These are phyloP conservation scores for Epinephelus fuscoguttatus DNA, from an alignment of 2,113 vertebrate genomes.

Conservation along the genomic window DNA sequence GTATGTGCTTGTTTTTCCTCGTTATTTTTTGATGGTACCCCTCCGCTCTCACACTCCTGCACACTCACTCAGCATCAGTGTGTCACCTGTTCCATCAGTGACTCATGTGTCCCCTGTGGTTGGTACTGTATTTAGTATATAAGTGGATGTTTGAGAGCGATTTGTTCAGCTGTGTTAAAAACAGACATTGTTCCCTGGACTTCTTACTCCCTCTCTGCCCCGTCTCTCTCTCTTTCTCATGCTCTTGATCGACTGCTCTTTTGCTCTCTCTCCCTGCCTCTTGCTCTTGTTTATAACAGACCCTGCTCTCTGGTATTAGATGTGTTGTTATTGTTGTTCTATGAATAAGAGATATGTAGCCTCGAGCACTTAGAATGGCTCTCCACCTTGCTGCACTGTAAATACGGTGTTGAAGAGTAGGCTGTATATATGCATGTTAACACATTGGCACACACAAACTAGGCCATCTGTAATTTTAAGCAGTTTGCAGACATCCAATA, in stretches of 20 bases:
- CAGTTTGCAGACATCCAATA: conserved; percentile 21
- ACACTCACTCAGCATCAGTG: conserved; percentile 34
- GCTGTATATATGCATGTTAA: conserved; percentile 33
- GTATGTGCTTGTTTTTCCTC: background rate
- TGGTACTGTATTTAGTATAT: conserved; percentile 16
- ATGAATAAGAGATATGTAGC: conserved; percentile 68
- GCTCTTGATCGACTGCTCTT: background rate
- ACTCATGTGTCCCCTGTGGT: conserved; percentile 47
- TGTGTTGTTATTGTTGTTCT: conserved; percentile 67
- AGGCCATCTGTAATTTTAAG: conserved; percentile 47
- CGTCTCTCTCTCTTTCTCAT: background rate
- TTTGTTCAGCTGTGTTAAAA: conserved; percentile 44
- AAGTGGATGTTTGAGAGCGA: conserved; percentile 43
- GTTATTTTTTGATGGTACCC: conserved; percentile 10
- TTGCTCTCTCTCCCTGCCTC: background rate
- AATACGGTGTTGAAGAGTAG: conserved; percentile 39
- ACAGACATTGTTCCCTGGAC: conserved; percentile 31
- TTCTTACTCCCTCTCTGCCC: background rate
- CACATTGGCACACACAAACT: conserved; percentile 6
- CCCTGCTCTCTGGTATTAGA: conserved; percentile 42
- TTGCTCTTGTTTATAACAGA: conserved; percentile 22
- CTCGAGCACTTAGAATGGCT: conserved; percentile 44
- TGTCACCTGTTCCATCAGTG: conserved; percentile 59
- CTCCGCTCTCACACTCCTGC: background rate
- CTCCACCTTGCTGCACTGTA: conserved; percentile 57